These are phyloP conservation scores for Centropus bengalensis DNA, from an alignment of 2,113 vertebrate genomes.

Conservation along the genomic window DNA sequence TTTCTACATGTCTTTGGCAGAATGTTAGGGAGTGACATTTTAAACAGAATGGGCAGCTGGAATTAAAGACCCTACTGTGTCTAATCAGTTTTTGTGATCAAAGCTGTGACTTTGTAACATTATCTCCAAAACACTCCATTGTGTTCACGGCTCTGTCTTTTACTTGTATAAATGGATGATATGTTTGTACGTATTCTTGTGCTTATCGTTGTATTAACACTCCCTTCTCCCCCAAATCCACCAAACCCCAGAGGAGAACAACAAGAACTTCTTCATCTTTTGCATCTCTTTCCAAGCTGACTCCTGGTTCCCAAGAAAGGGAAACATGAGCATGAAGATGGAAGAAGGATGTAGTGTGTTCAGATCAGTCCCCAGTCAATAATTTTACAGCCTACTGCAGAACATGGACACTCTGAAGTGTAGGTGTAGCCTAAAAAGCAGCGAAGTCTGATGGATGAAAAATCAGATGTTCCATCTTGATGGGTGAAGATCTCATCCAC, in stretches of 20 bases:
- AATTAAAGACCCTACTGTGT: neutral
- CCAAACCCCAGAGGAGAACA: neutral
- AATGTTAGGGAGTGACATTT: neutral
- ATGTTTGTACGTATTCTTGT: neutral
- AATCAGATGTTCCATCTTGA: neutral
- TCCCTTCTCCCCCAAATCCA: no score
- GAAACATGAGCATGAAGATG: neutral
- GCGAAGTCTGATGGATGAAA: neutral
- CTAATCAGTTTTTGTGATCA: neutral
- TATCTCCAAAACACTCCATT: neutral
- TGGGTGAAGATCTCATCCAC: neutral
- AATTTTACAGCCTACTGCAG: neutral
- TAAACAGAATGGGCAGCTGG: neutral
- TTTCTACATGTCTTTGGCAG: neutral
- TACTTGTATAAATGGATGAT: neutral
- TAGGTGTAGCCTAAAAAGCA: neutral
- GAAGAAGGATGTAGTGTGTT: neutral
- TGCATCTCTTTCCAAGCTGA: neutral
- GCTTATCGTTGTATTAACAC: neutral
- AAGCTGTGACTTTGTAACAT: neutral
- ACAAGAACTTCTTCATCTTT: neutral
- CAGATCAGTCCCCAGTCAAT: neutral
- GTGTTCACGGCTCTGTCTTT: neutral
- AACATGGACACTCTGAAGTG: neutral
- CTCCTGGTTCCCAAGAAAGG: neutral